phyloP scores from a whole-genome alignment of 2,113 vertebrate species.

The Callionymus lyra region DNA sequence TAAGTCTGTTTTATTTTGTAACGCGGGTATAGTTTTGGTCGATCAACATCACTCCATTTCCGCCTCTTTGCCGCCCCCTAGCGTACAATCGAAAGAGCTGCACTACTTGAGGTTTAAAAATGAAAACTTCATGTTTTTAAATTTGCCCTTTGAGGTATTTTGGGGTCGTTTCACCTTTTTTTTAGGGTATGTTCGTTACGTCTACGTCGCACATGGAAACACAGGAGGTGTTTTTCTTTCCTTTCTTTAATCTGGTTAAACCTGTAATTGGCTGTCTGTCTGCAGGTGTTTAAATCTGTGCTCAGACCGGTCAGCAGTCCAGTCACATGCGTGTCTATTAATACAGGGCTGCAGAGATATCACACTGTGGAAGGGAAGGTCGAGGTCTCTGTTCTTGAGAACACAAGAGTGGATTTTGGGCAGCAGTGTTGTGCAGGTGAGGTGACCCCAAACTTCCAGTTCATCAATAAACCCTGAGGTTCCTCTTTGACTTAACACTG shows the following conservation, averaged over 20 bases:
- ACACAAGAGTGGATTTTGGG: no score
- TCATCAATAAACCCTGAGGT: not conserved
- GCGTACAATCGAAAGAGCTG: constrained; percentile 3
- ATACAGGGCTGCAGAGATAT: constrained; percentile 25
- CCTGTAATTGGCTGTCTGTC: constrained; percentile 2
- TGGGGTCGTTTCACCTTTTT: no score
- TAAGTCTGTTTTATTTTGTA: no score
- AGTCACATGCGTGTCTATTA: constrained; percentile 45
- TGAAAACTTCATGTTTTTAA: no score
- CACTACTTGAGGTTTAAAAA: no score
- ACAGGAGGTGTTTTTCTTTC: no score
- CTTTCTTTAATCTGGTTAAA: constrained; percentile 1
- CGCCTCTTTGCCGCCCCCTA: constrained; percentile 15
- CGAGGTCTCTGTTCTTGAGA: not conserved
- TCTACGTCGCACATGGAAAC: no score
- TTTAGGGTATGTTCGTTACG: no score
- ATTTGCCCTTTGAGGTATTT: no score
- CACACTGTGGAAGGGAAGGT: constrained; percentile 29
- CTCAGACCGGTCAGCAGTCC: constrained; percentile 9
- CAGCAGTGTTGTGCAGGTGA: no score
- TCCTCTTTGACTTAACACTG: constrained; percentile 9
- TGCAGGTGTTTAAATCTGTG: not conserved
- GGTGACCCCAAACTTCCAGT: not conserved
- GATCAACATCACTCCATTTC: constrained; percentile 1
- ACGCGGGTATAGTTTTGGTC: not conserved